Percentiles rank a stretch among this genome's conserved stretches.
Evolutionary conservation across 2,888 invertebrate species (phyloP).

Genomic region (Lissocephala sabroskyi): DNA sequence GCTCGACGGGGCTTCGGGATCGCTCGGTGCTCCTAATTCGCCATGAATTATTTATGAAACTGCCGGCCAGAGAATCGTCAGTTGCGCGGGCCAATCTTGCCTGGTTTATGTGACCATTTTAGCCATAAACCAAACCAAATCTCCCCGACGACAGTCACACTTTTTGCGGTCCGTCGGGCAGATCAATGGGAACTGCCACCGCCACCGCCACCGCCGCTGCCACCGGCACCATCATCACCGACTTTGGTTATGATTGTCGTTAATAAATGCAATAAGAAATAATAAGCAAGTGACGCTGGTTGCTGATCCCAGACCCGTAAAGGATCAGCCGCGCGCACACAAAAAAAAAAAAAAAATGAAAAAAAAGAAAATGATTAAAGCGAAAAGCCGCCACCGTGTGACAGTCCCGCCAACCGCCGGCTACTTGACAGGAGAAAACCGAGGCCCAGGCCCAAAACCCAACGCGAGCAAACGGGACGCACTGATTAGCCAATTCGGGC

Average conservation of each 20-base stretch:
- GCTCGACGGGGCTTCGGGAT: too few species aligned
- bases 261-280: constrained; percentile 69
- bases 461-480: neutral
- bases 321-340: constrained; percentile 44
- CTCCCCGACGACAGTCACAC: constrained; percentile 44
- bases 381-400: constrained; percentile 54
- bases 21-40: neutral
- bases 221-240: constrained; percentile 41
- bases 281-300: constrained; percentile 54
- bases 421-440: constrained; percentile 8
- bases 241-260: constrained; percentile 67
- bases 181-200: constrained; percentile 35
- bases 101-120: constrained; percentile 60
- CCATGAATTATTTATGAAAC: constrained; percentile 55
- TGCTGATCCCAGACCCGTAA: constrained; percentile 39
- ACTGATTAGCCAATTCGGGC: neutral
- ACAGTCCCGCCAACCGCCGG: constrained; percentile 31
- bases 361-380: constrained; percentile 57
- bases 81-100: neutral
- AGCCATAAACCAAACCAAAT: constrained; percentile 65
- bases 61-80: neutral
- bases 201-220: constrained; percentile 3
- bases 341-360: constrained; percentile 18
- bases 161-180: constrained; percentile 42
- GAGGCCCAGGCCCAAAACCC: neutral